A percentile compares a stretch with the other conserved stretches of the same genome.
phyloP scores from a whole-genome alignment of 2,113 vertebrate species.

The Narcine bancroftii region DNA sequence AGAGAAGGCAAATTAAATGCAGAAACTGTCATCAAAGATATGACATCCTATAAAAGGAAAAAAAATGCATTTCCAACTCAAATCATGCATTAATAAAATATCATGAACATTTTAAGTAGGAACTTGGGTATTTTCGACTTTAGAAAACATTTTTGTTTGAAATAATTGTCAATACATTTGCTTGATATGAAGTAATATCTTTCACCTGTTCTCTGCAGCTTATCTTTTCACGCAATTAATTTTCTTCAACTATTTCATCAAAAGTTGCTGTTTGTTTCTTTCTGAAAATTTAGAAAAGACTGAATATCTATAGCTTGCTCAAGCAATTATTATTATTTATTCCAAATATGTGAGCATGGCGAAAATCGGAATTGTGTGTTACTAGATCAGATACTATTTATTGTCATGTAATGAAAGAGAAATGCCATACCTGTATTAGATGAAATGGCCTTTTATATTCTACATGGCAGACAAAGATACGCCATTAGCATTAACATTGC shows the following conservation, averaged over 20 bases:
- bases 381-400: too few species aligned
- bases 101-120: constrained; percentile 7
- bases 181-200: not conserved
- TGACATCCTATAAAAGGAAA: not conserved
- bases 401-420: too few species aligned
- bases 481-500: too few species aligned
- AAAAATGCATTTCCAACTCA: not conserved
- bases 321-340: not conserved
- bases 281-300: not conserved
- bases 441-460: too few species aligned
- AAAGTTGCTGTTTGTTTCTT: not conserved
- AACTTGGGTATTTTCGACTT: not conserved
- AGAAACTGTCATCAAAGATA: not conserved
- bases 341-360: not conserved
- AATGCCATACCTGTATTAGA: too few species aligned
- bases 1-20: not conserved
- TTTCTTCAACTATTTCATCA: not conserved
- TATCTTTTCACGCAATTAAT: not conserved
- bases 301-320: not conserved
- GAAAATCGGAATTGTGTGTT: too few species aligned
- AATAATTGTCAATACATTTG: not conserved
- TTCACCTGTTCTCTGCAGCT: not conserved
- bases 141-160: not conserved
- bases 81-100: not conserved
- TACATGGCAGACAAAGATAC: too few species aligned